A percentile compares a stretch with the other conserved stretches of the same genome.
Evolutionary conservation across 2,888 invertebrate genomes (phyloP).

Genomic region (Chrysomela aeneicollis): DNA sequence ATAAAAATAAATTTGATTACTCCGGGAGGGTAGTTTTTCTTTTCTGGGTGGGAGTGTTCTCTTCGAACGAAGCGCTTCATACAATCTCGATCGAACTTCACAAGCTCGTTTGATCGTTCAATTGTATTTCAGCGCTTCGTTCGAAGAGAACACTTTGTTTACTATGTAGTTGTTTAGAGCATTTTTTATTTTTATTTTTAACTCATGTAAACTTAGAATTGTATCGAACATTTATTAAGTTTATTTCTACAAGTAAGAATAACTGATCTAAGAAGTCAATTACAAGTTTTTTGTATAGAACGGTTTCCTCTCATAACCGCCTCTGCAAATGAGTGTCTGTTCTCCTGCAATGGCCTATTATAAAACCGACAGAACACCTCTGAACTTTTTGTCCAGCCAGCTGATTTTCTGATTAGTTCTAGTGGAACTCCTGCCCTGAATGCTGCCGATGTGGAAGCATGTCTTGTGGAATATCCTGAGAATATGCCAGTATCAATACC

Average conservation of each 20-base stretch:
- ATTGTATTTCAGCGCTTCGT: too few relatives aligned
- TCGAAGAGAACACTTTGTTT: too few relatives aligned
- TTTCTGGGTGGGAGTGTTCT: too few relatives aligned
- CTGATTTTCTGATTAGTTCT: conserved; percentile 24
- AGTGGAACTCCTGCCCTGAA: conserved; percentile 16
- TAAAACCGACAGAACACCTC: conserved; percentile 26
- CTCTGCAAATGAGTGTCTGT: not conserved
- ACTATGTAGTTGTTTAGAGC: not conserved
- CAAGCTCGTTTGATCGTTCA: too few relatives aligned
- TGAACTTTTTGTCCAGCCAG: conserved; percentile 27
- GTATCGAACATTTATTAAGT: not conserved
- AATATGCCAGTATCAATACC: conserved; percentile 39
- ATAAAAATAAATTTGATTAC: too few relatives aligned
- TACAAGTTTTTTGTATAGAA: not conserved
- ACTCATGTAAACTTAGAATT: not conserved
- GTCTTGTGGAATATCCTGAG: conserved; percentile 28
- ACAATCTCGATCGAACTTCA: too few relatives aligned
- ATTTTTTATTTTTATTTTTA: not conserved
- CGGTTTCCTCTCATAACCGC: not conserved
- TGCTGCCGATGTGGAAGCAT: conserved; percentile 31
- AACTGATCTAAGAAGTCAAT: not conserved
- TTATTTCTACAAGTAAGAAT: not conserved
- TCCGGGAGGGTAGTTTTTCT: too few relatives aligned
- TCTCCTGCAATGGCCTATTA: conserved; percentile 18
- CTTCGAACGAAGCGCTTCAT: too few relatives aligned